Base-by-base conservation (phyloP, 2,797 vertebrate genomes). In the Poeciliopsis presidionis region DNA sequence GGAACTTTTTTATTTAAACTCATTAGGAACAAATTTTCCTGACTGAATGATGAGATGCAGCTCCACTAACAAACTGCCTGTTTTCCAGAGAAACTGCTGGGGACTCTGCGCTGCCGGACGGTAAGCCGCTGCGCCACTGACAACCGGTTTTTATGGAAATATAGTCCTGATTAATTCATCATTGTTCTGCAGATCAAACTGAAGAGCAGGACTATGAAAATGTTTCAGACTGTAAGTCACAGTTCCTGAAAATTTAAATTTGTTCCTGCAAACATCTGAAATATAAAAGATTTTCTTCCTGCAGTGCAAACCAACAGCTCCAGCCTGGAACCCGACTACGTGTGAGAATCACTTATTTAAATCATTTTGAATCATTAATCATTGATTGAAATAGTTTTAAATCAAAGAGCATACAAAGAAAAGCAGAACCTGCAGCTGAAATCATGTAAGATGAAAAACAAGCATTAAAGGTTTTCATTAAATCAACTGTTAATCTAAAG, bases 181-280 rank as follows among this genome's bases (percentile, higher is more conserved):
- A 11, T 6, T 49, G 33, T 69, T 7, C 51, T 73, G 16, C 49
- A 73, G 47, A 8, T 69, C 33, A 65, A 74, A 43, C 16, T 5
- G 69, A 76, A 12, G 77, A 73, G 2, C 81, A 83, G 28, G 74
- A 79, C 22, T 84, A 84, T 65, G 8, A 72, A n/a, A 84, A 84
- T 16, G 12, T 84, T 43, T 14, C 76, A 7, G 46, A 43, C 13
- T 22, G 33, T 77, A 47, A 61, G 72, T 77, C n/a, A 30, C 46
- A 25, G 46, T 18, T 6, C 5, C 36, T 47, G 46, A 18, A 5
- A 25, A 11, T 25, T 0, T 7, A 28, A n/a, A 28, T 57, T 57
- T 25, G 30, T 3, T 51, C 20, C 20, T 51, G 9, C 30, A 18
- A 11, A 46, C 46, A 0, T 2, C 20, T 70, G 47, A 55, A 1